These are phyloP conservation scores for Sclerurus mexicanus DNA, from an alignment of 2,113 vertebrate genomes.

Conservation along the genomic window DNA sequence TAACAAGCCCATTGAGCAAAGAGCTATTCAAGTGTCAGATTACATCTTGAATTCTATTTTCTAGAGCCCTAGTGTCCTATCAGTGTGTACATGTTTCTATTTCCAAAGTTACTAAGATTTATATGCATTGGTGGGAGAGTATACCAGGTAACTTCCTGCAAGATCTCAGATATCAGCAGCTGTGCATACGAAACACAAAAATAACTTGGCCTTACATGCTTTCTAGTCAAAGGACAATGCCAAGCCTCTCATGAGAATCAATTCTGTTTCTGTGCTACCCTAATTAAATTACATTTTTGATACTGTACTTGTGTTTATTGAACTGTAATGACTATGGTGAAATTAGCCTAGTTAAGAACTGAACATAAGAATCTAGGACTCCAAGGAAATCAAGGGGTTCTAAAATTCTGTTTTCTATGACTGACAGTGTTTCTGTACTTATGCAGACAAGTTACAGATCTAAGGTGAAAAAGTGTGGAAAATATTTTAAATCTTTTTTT, in stretches of 20 bases:
- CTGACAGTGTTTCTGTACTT: not conserved
- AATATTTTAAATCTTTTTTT: not conserved
- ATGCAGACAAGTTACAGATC: not conserved
- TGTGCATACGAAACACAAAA: not conserved
- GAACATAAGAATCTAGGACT: not conserved
- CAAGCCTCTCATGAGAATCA: not conserved
- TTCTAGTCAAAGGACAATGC: not conserved
- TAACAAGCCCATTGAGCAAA: not conserved
- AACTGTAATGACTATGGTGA: not conserved
- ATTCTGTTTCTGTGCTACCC: conserved; percentile 8
- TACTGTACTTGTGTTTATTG: not conserved
- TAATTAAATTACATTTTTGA: conserved; percentile 8
- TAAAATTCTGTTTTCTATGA: not conserved
- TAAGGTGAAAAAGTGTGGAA: not conserved
- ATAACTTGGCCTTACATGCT: conserved; percentile 5
- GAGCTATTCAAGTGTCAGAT: not conserved
- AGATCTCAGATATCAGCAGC: not conserved
- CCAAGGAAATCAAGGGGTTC: not conserved
- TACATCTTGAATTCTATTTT: not conserved
- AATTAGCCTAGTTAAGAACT: not conserved
- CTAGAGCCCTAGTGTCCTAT: not conserved
- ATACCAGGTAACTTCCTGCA: not conserved
- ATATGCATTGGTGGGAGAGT: not conserved
- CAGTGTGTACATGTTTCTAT: not conserved
- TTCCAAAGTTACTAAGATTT: not conserved